Percentiles rank a stretch among this genome's conserved stretches.
phyloP scores from a whole-genome alignment of 92 coral and sea anemone species.

The Porites divaricata region DNA sequence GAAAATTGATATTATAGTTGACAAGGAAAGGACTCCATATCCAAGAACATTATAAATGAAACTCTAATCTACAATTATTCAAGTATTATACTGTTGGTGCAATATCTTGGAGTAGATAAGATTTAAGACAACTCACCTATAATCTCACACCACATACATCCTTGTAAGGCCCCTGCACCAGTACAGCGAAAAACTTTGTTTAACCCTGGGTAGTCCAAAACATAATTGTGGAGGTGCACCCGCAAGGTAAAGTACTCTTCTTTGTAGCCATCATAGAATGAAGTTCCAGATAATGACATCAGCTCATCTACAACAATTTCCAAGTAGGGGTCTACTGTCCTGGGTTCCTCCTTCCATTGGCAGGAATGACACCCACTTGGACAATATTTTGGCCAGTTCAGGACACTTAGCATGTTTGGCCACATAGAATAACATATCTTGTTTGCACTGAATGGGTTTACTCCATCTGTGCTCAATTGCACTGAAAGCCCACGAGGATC shows the following conservation, averaged over 20 bases:
- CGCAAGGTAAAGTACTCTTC: conserved; percentile 49
- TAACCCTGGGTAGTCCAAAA: conserved; percentile 67
- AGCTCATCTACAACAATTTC: conserved; percentile 68
- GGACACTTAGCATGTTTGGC: conserved; percentile 54
- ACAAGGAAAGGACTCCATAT: too few species aligned
- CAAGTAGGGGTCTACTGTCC: conserved; percentile 51
- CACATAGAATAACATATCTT: conserved; percentile 59
- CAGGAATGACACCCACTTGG: conserved; percentile 52
- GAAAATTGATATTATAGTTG: too few species aligned
- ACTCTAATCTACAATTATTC: too few species aligned
- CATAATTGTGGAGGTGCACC: conserved; percentile 47
- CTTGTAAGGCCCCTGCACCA: conserved; percentile 65
- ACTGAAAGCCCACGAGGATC: conserved; percentile 45
- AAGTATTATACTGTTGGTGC: too few species aligned
- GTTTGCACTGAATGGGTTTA: conserved; percentile 57
- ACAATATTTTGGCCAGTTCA: conserved; percentile 52
- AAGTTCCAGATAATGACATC: conserved; percentile 41
- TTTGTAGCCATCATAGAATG: conserved; percentile 55
- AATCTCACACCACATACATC: conserved; percentile 68
- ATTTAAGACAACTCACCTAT: conserved; percentile 36
- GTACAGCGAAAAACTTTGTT: conserved; percentile 54
- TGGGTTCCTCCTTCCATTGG: conserved; percentile 36
- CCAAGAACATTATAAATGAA: too few species aligned
- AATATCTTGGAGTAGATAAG: too few species aligned
- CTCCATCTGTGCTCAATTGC: conserved; percentile 60